phyloP scores from a whole-genome alignment of 2,888 invertebrate genomes.

The Rhynchonema sp. region DNA sequence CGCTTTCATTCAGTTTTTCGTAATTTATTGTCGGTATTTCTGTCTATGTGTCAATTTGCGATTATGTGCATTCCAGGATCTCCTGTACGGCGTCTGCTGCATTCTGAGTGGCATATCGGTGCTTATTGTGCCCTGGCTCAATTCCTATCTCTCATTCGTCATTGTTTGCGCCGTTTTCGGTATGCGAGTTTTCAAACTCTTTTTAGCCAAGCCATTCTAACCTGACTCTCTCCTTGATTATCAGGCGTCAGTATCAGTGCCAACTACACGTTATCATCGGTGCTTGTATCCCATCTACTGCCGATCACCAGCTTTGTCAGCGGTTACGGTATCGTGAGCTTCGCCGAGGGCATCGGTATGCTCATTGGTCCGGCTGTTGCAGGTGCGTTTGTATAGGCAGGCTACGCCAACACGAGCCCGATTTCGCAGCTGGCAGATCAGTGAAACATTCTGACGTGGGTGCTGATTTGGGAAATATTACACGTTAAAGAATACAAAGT shows the following conservation, averaged over 20 bases:
- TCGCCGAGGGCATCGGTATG: constrained; percentile 74
- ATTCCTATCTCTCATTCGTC: constrained; percentile 11
- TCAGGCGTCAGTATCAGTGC: constrained; percentile 72
- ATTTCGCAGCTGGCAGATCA: too few relatives aligned
- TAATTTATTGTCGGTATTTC: too few relatives aligned
- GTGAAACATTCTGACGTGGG: too few relatives aligned
- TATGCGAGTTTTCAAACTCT: too few relatives aligned
- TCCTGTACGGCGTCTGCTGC: constrained; percentile 57
- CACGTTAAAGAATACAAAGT: too few relatives aligned
- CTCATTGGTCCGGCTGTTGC: constrained; percentile 70
- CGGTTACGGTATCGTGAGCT: constrained; percentile 64
- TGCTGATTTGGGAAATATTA: too few relatives aligned
- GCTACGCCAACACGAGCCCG: too few relatives aligned
- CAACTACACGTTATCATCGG: constrained; percentile 72
- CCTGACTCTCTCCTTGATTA: too few relatives aligned
- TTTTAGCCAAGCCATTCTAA: too few relatives aligned
- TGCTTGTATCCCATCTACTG: constrained; percentile 35
- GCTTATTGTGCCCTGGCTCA: constrained; percentile 20
- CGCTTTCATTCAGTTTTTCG: background rate
- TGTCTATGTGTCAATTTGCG: too few relatives aligned
- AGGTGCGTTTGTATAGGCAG: too few relatives aligned
- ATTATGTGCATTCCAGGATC: background rate
- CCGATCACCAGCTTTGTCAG: constrained; percentile 74
- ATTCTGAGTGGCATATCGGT: constrained; percentile 31
- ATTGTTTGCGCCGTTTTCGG: constrained; percentile 8